Conservation (phyloP, 2,113 vertebrate genomes). For the Arenaria interpres region DNA sequence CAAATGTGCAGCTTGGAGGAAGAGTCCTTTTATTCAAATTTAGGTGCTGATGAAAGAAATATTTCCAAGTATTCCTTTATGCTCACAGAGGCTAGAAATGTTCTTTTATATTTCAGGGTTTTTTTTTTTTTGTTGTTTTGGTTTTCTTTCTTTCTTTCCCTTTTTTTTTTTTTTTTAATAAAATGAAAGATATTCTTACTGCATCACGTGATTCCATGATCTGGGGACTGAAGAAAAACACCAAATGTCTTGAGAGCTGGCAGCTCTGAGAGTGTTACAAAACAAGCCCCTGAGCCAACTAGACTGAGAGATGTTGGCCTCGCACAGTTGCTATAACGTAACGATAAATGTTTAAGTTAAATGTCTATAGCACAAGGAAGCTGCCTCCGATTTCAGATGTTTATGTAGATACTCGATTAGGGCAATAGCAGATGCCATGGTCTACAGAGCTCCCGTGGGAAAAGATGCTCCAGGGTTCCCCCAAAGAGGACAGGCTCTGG, state of each 20-base stretch:
- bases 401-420: not conserved
- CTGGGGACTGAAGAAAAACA: conserved; percentile 65
- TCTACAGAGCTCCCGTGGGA: not conserved
- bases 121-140: not conserved
- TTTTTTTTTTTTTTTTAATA: not conserved
- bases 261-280: conserved; percentile 59
- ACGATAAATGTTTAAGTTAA: conserved; percentile 63
- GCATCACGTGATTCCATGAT: not conserved
- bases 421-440: not conserved
- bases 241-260: conserved; percentile 71
- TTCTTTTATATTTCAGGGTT: not conserved
- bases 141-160: not conserved
- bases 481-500: not conserved
- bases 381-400: conserved; percentile 2
- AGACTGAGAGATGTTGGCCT: conserved; percentile 59
- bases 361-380: conserved; percentile 29
- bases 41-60: not conserved
- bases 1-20: not conserved
- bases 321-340: conserved; percentile 14
- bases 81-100: not conserved
- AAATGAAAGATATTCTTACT: conserved; percentile 46
- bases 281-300: conserved; percentile 62
- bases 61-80: not conserved
- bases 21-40: not conserved
- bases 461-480: not conserved